phyloP scores from a whole-genome alignment of 2,797 vertebrate genomes.

The Amniataba percoides region DNA sequence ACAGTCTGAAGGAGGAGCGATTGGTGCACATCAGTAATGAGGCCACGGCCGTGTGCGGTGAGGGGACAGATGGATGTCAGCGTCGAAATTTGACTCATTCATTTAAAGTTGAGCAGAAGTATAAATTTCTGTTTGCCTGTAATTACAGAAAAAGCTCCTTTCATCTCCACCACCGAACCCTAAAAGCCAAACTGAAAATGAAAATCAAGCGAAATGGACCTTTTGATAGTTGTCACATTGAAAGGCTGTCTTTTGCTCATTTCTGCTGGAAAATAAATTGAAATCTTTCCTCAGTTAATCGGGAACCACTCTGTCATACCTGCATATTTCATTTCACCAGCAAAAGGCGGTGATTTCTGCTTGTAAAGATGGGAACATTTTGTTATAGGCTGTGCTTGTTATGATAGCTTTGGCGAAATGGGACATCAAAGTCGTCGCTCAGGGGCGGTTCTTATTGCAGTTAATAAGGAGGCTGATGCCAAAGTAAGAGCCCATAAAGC shows the following conservation, averaged over 20 bases:
- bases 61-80: background rate
- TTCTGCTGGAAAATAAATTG: background rate
- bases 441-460: background rate
- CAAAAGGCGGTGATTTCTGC: background rate
- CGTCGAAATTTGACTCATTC: background rate
- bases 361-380: background rate
- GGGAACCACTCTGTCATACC: background rate
- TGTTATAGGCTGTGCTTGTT: background rate
- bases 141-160: background rate
- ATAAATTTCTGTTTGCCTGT: background rate
- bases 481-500: background rate
- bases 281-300: background rate
- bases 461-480: background rate
- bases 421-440: conserved; percentile 11
- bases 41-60: background rate
- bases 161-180: conserved; percentile 5
- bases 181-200: background rate
- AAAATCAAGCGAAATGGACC: background rate
- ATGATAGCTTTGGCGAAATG: background rate
- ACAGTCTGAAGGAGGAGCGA: background rate
- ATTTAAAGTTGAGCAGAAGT: background rate
- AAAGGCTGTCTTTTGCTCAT: background rate
- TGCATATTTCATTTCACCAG: background rate
- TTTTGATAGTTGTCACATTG: background rate
- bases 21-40: background rate